These are phyloP conservation scores for Physella acuta DNA, from an alignment of 1,140 invertebrate genomes.

Conservation along the genomic window DNA sequence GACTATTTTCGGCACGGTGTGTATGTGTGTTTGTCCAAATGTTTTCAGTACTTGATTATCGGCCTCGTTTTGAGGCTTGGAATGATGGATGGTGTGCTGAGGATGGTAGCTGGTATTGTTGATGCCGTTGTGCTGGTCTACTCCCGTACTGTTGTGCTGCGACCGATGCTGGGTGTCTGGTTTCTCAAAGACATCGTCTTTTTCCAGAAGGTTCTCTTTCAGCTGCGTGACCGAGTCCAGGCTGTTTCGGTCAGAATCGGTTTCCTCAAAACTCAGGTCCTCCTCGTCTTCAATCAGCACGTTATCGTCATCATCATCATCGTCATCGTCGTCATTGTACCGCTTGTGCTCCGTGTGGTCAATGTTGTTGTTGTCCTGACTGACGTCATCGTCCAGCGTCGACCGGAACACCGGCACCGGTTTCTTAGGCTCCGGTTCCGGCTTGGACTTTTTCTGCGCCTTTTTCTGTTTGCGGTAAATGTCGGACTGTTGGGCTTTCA, in stretches of 20 bases:
- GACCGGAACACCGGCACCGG: neutral
- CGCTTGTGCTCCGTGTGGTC: neutral
- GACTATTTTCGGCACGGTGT: neutral
- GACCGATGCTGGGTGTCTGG: neutral
- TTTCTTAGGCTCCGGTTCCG: neutral
- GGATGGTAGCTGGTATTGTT: neutral
- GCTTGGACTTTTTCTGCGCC: neutral
- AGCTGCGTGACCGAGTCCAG: slow-evolving; percentile 11
- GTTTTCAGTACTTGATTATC: slow-evolving; percentile 10
- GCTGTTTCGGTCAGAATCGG: slow-evolving; percentile 11
- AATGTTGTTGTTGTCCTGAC: neutral
- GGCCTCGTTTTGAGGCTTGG: neutral
- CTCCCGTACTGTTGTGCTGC: too few relatives aligned
- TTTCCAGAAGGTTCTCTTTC: slow-evolving; percentile 2
- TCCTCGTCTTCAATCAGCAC: slow-evolving; percentile 24
- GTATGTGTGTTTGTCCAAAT: neutral
- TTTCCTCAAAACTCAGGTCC: slow-evolving; percentile 18
- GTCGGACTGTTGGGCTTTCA: slow-evolving; percentile 11
- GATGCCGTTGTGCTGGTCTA: neutral
- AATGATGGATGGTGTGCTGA: neutral
- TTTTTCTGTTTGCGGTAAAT: slow-evolving; percentile 7
- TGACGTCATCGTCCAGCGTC: slow-evolving; percentile 11
- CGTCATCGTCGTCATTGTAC: slow-evolving; percentile 17
- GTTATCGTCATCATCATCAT: slow-evolving; percentile 23
- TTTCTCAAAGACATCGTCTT: neutral